These are phyloP conservation scores for Myxocyprinus asiaticus DNA, from an alignment of 2,113 vertebrate species.

Conservation along the genomic window DNA sequence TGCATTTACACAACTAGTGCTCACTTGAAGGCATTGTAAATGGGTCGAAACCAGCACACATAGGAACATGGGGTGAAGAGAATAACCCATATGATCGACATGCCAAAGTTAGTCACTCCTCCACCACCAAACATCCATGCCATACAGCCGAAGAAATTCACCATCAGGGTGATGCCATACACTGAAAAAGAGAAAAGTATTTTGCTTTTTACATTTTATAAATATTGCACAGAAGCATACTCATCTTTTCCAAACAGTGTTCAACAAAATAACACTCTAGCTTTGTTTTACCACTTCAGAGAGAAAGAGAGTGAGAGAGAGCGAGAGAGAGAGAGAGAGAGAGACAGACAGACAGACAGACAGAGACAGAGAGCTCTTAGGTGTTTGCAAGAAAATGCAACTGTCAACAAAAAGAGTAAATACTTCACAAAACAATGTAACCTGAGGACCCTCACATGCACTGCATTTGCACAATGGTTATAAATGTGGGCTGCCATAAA, in stretches of 20 bases:
- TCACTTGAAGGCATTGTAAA: conserved; percentile 99
- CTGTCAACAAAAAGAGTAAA: conserved; percentile 4
- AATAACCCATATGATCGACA: conserved; percentile 97
- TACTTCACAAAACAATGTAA: neutral
- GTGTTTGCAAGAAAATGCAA: neutral
- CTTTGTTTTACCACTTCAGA: neutral
- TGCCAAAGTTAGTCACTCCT: conserved; percentile 94
- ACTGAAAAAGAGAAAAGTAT: conserved; percentile 73
- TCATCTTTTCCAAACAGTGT: neutral
- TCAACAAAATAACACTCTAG: neutral
- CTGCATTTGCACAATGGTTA: conserved; percentile 11
- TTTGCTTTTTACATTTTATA: too few species aligned
- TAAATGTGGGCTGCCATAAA: conserved; percentile 1
- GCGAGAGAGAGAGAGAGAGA: neutral
- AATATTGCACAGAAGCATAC: too few species aligned
- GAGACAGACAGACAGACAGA: too few species aligned
- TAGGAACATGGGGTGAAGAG: conserved; percentile 99
- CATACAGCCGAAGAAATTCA: conserved; percentile 96
- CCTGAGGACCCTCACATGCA: neutral
- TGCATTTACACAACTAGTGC: conserved; percentile 51
- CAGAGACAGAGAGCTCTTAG: neutral
- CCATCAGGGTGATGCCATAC: conserved; percentile 89
- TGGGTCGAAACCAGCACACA: conserved; percentile 97
- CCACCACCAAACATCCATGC: conserved; percentile 98
- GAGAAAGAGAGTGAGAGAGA: too few species aligned